Evolutionary conservation across 2,888 invertebrate genomes (phyloP).

Genomic region (Trisateles emortualis): DNA sequence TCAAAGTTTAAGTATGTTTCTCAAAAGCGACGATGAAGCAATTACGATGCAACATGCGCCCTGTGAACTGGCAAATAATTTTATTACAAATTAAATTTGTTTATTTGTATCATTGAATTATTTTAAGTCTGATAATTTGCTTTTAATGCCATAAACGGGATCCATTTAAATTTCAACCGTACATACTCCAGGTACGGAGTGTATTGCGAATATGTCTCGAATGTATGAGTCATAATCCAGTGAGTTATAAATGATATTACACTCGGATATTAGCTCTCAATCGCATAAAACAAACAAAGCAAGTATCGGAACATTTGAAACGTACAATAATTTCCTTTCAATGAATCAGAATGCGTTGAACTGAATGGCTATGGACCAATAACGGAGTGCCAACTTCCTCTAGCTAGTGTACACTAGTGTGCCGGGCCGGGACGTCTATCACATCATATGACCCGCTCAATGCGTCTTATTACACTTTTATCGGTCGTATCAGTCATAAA

Average conservation of each 20-base stretch:
- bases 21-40: constrained; percentile 69
- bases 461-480: constrained; percentile 86
- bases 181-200: constrained; percentile 18
- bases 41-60: constrained; percentile 66
- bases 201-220: constrained; percentile 5
- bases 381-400: constrained; percentile 74
- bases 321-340: constrained; percentile 68
- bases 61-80: constrained; percentile 56
- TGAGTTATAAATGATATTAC: constrained; percentile 40
- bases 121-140: constrained; percentile 48
- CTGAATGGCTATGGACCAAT: constrained; percentile 73
- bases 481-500: constrained; percentile 86
- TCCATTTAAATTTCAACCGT: constrained; percentile 18
- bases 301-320: constrained; percentile 64
- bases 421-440: constrained; percentile 75
- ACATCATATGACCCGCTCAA: constrained; percentile 81
- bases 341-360: constrained; percentile 72
- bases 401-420: constrained; percentile 66
- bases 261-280: constrained; percentile 54
- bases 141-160: constrained; percentile 23
- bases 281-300: constrained; percentile 67
- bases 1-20: constrained; percentile 50
- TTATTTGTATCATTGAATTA: constrained; percentile 57
- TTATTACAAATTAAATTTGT: constrained; percentile 61
- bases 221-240: constrained; percentile 46